Conservation (phyloP, 2,797 vertebrate genomes). For the Synaphobranchus kaupii region DNA sequence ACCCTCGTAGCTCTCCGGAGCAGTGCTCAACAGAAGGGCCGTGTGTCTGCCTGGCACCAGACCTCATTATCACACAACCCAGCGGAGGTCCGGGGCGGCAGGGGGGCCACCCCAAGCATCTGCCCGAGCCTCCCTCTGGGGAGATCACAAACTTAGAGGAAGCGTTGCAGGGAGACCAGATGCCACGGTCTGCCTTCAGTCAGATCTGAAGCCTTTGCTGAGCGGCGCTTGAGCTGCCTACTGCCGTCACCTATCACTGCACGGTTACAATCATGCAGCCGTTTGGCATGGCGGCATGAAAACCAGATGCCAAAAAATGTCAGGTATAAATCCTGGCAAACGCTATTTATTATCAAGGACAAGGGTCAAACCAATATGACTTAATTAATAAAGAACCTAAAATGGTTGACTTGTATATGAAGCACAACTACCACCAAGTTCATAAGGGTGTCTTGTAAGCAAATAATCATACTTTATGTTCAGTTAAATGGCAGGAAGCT, state of each 20-base stretch:
- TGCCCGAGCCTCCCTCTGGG: constrained; percentile 33
- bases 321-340: neutral
- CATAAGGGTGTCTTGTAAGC: neutral
- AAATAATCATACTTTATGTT: neutral
- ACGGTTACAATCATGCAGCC: constrained; percentile 3
- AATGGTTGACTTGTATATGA: neutral
- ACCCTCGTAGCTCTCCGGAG: constrained; percentile 37
- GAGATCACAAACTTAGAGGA: neutral
- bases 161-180: neutral
- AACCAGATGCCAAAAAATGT: neutral
- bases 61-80: constrained; percentile 68
- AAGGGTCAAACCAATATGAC: neutral
- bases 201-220: neutral
- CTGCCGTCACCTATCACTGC: neutral
- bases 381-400: neutral
- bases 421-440: neutral
- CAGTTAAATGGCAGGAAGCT: neutral
- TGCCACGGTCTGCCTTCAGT: neutral
- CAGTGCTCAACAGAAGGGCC: constrained; percentile 52
- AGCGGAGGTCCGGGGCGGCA: constrained; percentile 51
- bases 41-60: constrained; percentile 58
- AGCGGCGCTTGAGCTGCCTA: neutral
- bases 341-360: neutral
- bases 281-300: neutral
- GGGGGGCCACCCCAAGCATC: constrained; percentile 18